Percentiles rank a stretch among this genome's conserved stretches.
Conservation (phyloP, 2,797 vertebrate genomes). For the Sarcoramphus papa region DNA sequence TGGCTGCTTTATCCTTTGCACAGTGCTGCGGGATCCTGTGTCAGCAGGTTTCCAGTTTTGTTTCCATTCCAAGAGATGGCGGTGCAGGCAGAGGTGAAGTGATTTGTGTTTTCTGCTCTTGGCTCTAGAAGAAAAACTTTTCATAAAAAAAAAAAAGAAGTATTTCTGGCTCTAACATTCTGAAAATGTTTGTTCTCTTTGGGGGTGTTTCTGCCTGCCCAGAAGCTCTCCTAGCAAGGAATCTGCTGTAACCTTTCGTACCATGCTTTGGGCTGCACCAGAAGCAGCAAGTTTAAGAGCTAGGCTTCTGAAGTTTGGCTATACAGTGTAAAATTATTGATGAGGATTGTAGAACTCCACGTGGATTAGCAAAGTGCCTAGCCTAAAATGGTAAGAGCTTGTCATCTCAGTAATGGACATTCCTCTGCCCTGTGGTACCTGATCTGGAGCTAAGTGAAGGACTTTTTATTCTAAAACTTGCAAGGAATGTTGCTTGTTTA, state of each 20-base stretch:
- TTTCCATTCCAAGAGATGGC: not conserved
- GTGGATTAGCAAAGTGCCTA: not conserved
- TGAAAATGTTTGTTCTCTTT: not conserved
- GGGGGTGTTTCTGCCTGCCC: not conserved
- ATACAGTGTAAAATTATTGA: not conserved
- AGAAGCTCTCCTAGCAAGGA: not conserved
- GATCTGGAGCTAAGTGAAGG: not conserved
- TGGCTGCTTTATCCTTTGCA: not conserved
- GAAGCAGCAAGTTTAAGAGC: not conserved
- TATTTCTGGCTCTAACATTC: not conserved
- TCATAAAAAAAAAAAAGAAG: not conserved
- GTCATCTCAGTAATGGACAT: not conserved
- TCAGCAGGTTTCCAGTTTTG: slow-evolving; percentile 12
- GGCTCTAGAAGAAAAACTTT: not conserved
- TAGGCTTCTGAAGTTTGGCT: not conserved
- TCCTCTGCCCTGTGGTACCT: not conserved
- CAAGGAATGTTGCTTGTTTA: slow-evolving; percentile 20
- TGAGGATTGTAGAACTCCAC: not conserved
- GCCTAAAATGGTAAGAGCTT: not conserved
- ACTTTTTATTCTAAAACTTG: not conserved
- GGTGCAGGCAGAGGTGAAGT: not conserved
- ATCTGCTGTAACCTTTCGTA: not conserved
- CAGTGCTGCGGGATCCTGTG: not conserved
- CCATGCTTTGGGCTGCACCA: not conserved
- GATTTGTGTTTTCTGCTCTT: slow-evolving; percentile 1